These are phyloP conservation scores for Trogon surrucura DNA, from an alignment of 2,113 vertebrate genomes.

Conservation along the genomic window DNA sequence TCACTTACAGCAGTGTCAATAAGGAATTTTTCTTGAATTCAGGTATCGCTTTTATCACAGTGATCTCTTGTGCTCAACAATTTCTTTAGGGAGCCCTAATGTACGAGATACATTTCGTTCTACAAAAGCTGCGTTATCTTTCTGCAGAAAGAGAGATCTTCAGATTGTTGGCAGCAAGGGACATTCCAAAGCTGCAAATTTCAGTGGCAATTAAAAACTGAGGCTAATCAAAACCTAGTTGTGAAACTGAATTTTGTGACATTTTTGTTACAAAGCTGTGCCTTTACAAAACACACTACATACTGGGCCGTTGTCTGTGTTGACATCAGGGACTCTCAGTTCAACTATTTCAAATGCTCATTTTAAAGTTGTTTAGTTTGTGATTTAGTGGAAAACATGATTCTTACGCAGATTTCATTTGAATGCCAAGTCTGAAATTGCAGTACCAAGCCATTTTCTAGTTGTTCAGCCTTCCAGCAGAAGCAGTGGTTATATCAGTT, in stretches of 20 bases:
- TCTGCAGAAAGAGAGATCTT: not conserved
- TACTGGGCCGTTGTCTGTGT: not conserved
- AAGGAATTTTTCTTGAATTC: not conserved
- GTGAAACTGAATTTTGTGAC: not conserved
- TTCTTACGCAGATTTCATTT: not conserved
- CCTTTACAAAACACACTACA: not conserved
- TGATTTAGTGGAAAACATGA: not conserved
- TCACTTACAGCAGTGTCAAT: not conserved
- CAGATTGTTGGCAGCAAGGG: not conserved
- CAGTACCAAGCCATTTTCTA: not conserved
- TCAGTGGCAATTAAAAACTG: not conserved
- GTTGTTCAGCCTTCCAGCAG: not conserved
- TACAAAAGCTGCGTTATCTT: not conserved
- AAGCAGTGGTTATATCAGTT: not conserved
- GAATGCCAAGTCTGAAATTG: not conserved
- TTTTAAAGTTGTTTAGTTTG: not conserved
- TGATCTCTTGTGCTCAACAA: not conserved
- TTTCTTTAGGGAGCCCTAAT: not conserved
- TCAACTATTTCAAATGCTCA: not conserved
- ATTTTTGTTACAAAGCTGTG: not conserved
- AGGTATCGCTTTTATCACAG: not conserved
- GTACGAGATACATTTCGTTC: not conserved
- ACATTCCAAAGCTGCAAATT: not conserved
- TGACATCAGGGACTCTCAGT: not conserved
- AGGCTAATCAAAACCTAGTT: not conserved